These are phyloP conservation scores for Bolborhynchus lineola DNA, from an alignment of 2,113 vertebrate species.

Conservation along the genomic window DNA sequence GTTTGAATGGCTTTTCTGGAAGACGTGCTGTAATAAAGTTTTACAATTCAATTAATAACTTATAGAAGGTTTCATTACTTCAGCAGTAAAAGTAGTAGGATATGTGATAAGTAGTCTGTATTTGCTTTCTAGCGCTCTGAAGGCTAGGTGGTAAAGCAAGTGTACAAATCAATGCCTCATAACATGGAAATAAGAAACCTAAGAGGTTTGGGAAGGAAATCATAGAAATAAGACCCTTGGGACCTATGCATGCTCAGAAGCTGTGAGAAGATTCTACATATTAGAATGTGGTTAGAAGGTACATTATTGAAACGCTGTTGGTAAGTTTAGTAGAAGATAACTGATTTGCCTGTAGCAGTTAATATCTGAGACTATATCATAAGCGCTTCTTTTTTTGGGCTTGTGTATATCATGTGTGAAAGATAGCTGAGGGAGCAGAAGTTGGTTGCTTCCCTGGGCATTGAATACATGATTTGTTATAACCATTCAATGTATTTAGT, in stretches of 20 bases:
- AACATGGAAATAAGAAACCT: not conserved
- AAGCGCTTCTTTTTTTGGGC: not conserved
- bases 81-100: not conserved
- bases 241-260: not conserved
- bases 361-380: not conserved
- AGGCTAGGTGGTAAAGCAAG: not conserved
- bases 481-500: not conserved
- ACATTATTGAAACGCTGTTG: not conserved
- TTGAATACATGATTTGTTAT: not conserved
- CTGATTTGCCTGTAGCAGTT: not conserved
- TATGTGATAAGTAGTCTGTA: not conserved
- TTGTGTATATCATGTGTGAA: not conserved
- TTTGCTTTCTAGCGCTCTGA: not conserved
- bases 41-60: not conserved
- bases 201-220: not conserved
- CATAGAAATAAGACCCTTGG: not conserved
- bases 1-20: constrained; percentile 12
- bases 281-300: not conserved
- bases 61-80: constrained; percentile 1
- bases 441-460: not conserved
- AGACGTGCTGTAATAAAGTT: not conserved
- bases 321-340: not conserved
- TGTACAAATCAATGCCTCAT: not conserved
- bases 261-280: not conserved
- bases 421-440: not conserved